Base-by-base conservation (phyloP, 2,888 invertebrate genomes). In the Habrosyne pyritoides region DNA sequence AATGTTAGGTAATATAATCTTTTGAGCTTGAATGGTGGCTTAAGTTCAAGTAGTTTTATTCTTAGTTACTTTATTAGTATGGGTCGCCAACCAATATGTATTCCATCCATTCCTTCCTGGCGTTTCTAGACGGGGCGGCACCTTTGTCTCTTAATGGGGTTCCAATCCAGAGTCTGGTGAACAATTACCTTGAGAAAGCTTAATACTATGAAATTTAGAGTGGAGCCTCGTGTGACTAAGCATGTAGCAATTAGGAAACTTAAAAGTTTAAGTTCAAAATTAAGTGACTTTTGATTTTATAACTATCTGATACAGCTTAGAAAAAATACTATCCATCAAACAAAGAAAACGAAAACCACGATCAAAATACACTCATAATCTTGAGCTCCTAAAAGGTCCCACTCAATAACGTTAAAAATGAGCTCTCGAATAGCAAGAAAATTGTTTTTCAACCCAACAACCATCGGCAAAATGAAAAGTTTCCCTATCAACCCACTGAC, bases 381-480 rank as follows among this genome's bases (percentile, higher is more conserved):
- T 77, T 74, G 68, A 67, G 71, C 69, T 64, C 57, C 64, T 54
- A 67, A 75, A 84, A 84, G 77, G 82, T 82, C 70, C 72, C 83
- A 81, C 84, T 87, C 89, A 84, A 90, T 90, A 87, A 86, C 80
- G 83, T 86, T 86, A 87, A 88, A 89, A 88, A 88, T 87, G 84
- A 83, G 84, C 79, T 79, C 75, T 79, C 79, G 77, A 87, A 86
- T 84, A 83, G 79, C 78, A 86, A 81, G 83, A 79, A 91, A 90
- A 90, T 90, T 90, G 88, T 88, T 89, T 88, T 83, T 77, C 83
- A 79, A 71, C 77, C 74, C 77, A 79, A 79, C 81, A 79, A 67
- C 77, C 85, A 85, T 84, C 80, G 83, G 75, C 83, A 84, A 88
- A 90, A 91, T 90, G 86, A 89, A 91, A 91, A 91, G 89, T 89